phyloP scores from a whole-genome alignment of 2,113 vertebrate genomes.

The Egretta garzetta region DNA sequence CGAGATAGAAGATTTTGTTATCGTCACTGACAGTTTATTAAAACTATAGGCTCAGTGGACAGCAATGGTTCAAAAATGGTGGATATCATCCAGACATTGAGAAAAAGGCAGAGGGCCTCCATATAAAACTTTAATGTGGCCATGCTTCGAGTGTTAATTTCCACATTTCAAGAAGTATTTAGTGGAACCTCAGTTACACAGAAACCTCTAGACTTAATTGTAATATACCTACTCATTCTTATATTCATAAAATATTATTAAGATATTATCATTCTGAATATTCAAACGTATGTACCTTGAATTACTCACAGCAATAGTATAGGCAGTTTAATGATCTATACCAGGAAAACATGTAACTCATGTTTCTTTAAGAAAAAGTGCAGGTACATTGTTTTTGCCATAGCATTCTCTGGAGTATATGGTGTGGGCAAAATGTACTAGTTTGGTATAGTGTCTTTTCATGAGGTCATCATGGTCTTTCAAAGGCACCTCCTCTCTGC shows the following conservation, averaged over 20 bases:
- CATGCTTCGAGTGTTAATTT: background rate
- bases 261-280: background rate
- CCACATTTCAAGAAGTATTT: background rate
- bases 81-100: background rate
- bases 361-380: background rate
- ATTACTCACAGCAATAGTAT: background rate
- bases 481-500: background rate
- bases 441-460: background rate
- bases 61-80: background rate
- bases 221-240: background rate
- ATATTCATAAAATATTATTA: background rate
- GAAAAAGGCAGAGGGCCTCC: background rate
- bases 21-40: background rate
- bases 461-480: background rate
- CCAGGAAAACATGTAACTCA: background rate
- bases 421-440: background rate
- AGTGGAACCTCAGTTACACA: background rate
- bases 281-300: accelerated
- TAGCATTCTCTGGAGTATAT: background rate
- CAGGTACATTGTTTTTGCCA: background rate
- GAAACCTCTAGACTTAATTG: background rate
- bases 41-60: background rate
- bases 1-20: background rate
- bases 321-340: background rate
- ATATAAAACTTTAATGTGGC: background rate